Conservation (phyloP, 2,797 vertebrate genomes). For the Cossypha niveicapilla region DNA sequence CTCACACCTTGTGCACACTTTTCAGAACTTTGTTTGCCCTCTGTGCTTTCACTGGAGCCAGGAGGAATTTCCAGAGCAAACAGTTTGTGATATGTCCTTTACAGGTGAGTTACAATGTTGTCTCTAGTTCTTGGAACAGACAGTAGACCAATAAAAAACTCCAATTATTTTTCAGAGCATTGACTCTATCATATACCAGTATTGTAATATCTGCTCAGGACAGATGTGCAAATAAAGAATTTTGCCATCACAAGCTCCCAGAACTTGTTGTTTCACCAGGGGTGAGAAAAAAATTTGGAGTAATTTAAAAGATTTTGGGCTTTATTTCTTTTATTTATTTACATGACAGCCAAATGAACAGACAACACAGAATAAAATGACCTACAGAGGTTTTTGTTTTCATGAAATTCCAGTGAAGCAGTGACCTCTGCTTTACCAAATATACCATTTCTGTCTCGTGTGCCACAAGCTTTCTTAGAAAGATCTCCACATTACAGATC, state of each 20-base stretch:
- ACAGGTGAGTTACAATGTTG: neutral
- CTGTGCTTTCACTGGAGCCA: slow-evolving; percentile 34
- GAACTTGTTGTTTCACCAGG: neutral
- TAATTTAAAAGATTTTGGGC: neutral
- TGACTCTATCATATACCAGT: neutral
- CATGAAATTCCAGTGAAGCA: neutral
- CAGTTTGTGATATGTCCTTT: neutral
- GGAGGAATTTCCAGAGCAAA: slow-evolving; percentile 41
- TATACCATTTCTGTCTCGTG: neutral
- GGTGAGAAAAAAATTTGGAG: neutral
- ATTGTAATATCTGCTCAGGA: neutral
- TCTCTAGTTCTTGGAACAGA: neutral
- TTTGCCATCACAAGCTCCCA: neutral
- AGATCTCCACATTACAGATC: neutral
- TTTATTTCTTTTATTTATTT: neutral
- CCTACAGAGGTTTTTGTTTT: neutral
- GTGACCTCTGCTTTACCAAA: neutral
- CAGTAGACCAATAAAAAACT: neutral
- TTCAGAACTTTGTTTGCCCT: slow-evolving; percentile 17
- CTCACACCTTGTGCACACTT: slow-evolving; percentile 45
- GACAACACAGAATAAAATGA: neutral
- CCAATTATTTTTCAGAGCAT: neutral
- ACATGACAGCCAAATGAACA: neutral
- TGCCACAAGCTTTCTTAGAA: neutral
- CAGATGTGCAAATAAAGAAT: neutral